Evolutionary conservation across 1,140 invertebrate species (phyloP).

Genomic region (Lasioglossum albipes): DNA sequence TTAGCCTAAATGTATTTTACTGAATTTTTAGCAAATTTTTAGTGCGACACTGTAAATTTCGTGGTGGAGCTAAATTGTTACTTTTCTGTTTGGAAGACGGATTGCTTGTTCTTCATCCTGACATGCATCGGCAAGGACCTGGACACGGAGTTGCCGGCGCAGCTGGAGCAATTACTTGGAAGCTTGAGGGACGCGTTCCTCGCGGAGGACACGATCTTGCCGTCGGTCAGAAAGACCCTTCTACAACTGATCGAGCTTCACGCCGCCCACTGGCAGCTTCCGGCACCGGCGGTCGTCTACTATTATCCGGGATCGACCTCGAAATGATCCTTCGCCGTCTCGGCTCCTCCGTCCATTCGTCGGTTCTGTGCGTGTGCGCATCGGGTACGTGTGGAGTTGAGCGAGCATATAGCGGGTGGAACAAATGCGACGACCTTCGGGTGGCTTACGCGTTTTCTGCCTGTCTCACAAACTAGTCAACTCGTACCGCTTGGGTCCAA

Average conservation of each 20-base stretch:
- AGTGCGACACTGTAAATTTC: too few relatives aligned
- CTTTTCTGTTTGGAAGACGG: conserved; percentile 82
- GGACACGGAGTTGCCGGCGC: conserved; percentile 88
- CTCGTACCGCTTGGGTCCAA: too few relatives aligned
- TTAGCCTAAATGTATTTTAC: too few relatives aligned
- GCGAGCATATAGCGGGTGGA: not conserved
- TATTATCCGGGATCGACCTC: conserved; percentile 86
- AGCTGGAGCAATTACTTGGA: conserved; percentile 87
- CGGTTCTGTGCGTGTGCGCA: conserved; percentile 1
- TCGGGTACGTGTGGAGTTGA: not conserved
- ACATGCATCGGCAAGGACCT: conserved; percentile 92
- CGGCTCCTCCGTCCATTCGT: conserved; percentile 43
- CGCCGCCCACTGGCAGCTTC: conserved; percentile 92
- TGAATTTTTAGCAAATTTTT: too few relatives aligned
- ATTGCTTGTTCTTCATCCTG: conserved; percentile 92
- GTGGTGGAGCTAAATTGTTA: not conserved
- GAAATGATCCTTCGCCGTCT: conserved; percentile 61
- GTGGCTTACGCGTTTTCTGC: not conserved
- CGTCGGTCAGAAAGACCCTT: conserved; percentile 88
- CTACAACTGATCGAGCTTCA: conserved; percentile 93
- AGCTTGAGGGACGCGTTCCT: conserved; percentile 92
- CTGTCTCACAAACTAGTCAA: not conserved
- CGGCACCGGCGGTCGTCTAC: conserved; percentile 92
- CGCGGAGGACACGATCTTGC: conserved; percentile 83
- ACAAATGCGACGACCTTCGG: not conserved